Evolutionary conservation across 2,113 vertebrate species (phyloP).

Genomic region (Nothoprocta pentlandii): DNA sequence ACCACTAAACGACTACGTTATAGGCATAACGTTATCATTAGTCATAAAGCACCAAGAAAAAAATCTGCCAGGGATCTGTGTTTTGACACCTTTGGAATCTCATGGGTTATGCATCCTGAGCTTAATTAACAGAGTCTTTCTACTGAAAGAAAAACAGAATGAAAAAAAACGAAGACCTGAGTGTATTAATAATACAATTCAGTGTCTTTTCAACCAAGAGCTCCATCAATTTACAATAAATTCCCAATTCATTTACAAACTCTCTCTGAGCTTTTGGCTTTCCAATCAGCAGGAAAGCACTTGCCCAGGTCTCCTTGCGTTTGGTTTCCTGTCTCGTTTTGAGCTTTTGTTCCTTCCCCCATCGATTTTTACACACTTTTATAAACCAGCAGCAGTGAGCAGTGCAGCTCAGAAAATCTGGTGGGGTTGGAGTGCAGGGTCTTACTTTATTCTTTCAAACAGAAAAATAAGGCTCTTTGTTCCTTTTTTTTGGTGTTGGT

Average conservation of each 20-base stretch:
- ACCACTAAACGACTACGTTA: not conserved
- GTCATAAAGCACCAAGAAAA: slow-evolving; percentile 2
- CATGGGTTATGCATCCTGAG: slow-evolving; percentile 35
- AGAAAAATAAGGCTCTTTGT: not conserved
- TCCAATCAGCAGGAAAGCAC: not conserved
- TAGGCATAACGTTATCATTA: slow-evolving; percentile 19
- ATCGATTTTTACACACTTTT: slow-evolving; percentile 2
- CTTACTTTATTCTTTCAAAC: not conserved
- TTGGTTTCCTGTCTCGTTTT: not conserved
- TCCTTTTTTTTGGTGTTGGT: not conserved
- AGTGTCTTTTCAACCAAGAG: slow-evolving; percentile 51
- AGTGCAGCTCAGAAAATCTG: not conserved
- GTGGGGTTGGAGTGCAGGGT: not conserved
- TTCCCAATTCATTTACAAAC: slow-evolving; percentile 52
- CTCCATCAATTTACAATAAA: slow-evolving; percentile 55
- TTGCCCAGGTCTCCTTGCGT: not conserved
- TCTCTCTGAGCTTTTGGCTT: slow-evolving; percentile 19
- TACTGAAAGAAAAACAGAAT: not conserved
- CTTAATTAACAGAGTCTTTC: slow-evolving; percentile 22
- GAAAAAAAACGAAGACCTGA: not conserved
- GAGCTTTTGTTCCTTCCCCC: slow-evolving; percentile 1
- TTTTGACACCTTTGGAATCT: not conserved
- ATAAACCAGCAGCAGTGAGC: not conserved
- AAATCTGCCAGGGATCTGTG: not conserved
- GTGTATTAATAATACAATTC: slow-evolving; percentile 41